These are phyloP conservation scores for Ifrita kowaldi DNA, from an alignment of 2,113 vertebrate species.

Conservation along the genomic window DNA sequence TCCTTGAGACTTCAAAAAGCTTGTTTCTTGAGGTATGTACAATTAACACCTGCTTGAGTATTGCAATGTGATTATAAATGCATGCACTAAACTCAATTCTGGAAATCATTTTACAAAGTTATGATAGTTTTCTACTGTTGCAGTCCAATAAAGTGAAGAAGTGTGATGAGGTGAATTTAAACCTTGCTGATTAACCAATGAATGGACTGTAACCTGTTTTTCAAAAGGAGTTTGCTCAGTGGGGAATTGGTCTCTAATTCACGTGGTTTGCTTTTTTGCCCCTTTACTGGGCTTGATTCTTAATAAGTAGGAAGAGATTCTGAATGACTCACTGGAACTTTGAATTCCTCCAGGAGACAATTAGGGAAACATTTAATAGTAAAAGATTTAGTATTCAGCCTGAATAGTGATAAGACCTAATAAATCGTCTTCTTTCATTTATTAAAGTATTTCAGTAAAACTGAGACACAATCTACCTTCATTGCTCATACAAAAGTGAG, in stretches of 20 bases:
- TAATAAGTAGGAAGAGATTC: neutral
- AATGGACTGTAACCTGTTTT: neutral
- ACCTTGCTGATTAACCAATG: neutral
- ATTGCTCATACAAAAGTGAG: neutral
- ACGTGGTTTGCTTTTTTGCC: neutral
- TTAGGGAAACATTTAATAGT: neutral
- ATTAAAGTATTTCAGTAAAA: neutral
- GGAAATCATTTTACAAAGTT: neutral
- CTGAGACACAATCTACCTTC: neutral
- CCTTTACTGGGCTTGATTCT: neutral
- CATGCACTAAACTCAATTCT: accelerated
- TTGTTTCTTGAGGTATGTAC: neutral
- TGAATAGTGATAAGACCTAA: neutral
- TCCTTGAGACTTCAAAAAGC: neutral
- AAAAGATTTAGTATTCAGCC: neutral
- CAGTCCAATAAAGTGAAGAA: neutral
- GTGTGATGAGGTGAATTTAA: neutral
- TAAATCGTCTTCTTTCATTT: neutral
- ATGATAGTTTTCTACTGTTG: neutral
- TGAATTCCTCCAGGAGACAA: neutral
- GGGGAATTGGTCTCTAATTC: neutral
- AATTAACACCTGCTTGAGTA: neutral
- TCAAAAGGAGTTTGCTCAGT: neutral
- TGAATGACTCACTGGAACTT: neutral
- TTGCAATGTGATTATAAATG: neutral